These are phyloP conservation scores for Euura lappo DNA, from an alignment of 1,140 invertebrate genomes.

Conservation along the genomic window DNA sequence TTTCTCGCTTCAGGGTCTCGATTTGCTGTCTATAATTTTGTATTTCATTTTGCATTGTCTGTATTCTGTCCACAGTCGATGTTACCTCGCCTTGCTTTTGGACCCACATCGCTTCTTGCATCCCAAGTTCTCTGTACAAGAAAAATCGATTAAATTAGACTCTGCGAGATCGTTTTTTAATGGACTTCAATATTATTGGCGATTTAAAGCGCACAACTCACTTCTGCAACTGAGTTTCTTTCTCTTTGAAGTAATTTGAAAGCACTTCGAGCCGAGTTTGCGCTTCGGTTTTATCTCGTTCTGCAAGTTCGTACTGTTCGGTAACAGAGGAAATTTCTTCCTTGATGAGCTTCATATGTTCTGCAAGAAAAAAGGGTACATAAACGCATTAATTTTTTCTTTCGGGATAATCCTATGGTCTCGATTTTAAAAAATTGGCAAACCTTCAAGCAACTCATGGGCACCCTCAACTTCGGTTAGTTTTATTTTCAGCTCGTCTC, in stretches of 20 bases:
- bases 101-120: slow-evolving; percentile 82
- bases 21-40: slow-evolving; percentile 76
- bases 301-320: slow-evolving; percentile 72
- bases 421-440: neutral
- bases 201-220: slow-evolving; percentile 50
- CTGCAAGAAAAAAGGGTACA: slow-evolving; percentile 30
- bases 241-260: slow-evolving; percentile 87
- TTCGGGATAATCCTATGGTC: no score
- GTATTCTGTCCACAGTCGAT: slow-evolving; percentile 78
- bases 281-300: slow-evolving; percentile 80
- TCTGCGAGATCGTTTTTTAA: neutral
- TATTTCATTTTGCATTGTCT: slow-evolving; percentile 79
- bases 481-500: slow-evolving; percentile 53
- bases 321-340: slow-evolving; percentile 63
- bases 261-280: slow-evolving; percentile 84
- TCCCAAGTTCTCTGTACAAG: slow-evolving; percentile 71
- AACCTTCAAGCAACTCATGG: slow-evolving; percentile 55
- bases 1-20: slow-evolving; percentile 78
- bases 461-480: slow-evolving; percentile 53
- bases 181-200: neutral
- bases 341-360: slow-evolving; percentile 54
- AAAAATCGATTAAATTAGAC: neutral
- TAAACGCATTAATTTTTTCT: no score
- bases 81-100: slow-evolving; percentile 84
- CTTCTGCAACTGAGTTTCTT: slow-evolving; percentile 85